These are phyloP conservation scores for Dryadula phaetusa DNA, from an alignment of 2,888 invertebrate species.

Conservation along the genomic window DNA sequence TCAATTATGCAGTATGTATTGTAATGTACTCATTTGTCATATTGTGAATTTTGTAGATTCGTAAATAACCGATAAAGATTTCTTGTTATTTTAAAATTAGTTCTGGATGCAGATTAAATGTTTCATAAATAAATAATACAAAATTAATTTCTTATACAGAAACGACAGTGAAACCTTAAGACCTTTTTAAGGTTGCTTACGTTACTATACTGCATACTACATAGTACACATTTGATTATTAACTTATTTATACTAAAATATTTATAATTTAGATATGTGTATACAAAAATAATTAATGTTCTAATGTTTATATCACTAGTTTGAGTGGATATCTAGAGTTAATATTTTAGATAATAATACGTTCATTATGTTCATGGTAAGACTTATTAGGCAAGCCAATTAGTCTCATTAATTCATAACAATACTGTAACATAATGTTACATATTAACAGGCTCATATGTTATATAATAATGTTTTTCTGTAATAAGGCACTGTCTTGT, in stretches of 20 bases:
- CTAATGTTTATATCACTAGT: neutral
- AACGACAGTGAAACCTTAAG: no score
- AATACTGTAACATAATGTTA: neutral
- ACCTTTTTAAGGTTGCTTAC: no score
- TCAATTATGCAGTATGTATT: neutral
- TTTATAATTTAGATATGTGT: no score
- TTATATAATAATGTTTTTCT: slow-evolving; percentile 8
- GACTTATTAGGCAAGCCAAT: neutral
- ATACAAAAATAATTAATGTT: no score
- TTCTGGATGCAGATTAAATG: no score
- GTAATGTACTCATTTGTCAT: neutral
- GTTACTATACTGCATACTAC: no score
- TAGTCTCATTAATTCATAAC: slow-evolving; percentile 12
- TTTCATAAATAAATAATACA: no score
- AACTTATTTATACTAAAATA: no score
- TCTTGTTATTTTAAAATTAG: neutral
- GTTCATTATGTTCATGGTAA: neutral
- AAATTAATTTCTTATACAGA: no score
- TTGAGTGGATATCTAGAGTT: neutral
- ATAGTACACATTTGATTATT: no score
- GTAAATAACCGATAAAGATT: neutral
- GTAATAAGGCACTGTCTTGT: neutral
- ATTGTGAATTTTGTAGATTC: neutral
- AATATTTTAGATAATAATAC: neutral
- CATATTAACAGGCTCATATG: neutral